Conservation (phyloP, 2,797 vertebrate species). For the Diglossa cyanea region DNA sequence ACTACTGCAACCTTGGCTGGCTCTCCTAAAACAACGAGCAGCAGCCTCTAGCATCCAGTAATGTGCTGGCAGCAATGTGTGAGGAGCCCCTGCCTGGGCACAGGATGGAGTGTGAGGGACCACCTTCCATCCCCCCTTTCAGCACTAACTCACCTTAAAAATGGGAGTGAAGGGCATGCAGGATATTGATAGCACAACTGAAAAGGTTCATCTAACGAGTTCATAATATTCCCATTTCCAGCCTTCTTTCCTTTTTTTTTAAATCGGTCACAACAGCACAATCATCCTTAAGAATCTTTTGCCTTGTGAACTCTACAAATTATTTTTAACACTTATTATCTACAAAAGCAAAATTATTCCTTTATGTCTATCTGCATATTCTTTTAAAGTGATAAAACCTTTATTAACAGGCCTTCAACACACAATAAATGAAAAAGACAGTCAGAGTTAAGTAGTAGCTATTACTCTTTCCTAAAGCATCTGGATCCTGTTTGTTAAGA, state of each 20-base stretch:
- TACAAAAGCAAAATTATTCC: background rate
- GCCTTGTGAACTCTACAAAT: background rate
- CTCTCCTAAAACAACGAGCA: background rate
- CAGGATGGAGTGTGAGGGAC: background rate
- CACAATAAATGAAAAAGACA: background rate
- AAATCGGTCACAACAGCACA: background rate
- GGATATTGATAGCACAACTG: background rate
- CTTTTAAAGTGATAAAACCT: background rate
- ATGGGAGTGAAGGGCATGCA: background rate
- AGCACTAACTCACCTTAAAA: background rate
- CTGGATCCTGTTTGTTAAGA: background rate
- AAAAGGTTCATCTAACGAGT: background rate
- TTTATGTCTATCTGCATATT: background rate
- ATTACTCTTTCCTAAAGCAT: background rate
- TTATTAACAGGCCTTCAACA: background rate
- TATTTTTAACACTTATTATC: constrained; percentile 20
- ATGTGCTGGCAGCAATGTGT: rapidly evolving
- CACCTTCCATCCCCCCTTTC: background rate
- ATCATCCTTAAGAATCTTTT: background rate
- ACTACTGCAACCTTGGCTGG: background rate
- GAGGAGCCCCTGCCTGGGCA: background rate
- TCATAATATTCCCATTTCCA: background rate
- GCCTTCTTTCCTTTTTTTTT: background rate
- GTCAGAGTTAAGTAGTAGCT: background rate
- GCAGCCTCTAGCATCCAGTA: background rate